Percentiles rank a stretch among this genome's conserved stretches.
These are phyloP conservation scores for Hydrotaea cyrtoneurina DNA, from an alignment of 2,888 invertebrate genomes.

Conservation along the genomic window DNA sequence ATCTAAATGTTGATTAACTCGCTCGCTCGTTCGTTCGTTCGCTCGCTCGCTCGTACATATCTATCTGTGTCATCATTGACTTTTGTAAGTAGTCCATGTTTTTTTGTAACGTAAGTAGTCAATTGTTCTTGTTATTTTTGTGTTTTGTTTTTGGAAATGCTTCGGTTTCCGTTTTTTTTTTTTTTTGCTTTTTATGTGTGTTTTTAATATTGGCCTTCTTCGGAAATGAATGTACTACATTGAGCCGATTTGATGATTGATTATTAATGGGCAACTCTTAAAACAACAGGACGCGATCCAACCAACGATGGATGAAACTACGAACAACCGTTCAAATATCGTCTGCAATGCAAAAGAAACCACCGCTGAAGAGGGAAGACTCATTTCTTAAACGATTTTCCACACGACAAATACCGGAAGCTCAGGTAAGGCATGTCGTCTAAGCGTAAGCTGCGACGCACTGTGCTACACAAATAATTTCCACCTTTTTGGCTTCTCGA, in stretches of 20 bases:
- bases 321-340: slow-evolving; percentile 96
- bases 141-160: background rate
- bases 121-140: slow-evolving; percentile 9
- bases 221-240: slow-evolving; percentile 1
- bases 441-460: no score
- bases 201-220: slow-evolving; percentile 11
- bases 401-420: slow-evolving; percentile 93
- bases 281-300: slow-evolving; percentile 90
- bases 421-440: slow-evolving; percentile 84
- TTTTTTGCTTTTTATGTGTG: slow-evolving; percentile 12
- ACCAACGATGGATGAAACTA: slow-evolving; percentile 97
- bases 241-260: slow-evolving; percentile 16
- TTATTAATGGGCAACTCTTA: slow-evolving; percentile 58
- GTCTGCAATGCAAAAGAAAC: slow-evolving; percentile 94
- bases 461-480: no score
- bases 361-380: slow-evolving; percentile 93
- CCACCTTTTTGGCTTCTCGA: no score
- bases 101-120: slow-evolving; percentile 37
- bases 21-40: slow-evolving; percentile 30
- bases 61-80: slow-evolving; percentile 42
- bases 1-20: slow-evolving; percentile 34
- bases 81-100: slow-evolving; percentile 57
- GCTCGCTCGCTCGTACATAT: slow-evolving; percentile 13
- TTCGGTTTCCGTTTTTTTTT: background rate
- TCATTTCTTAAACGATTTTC: slow-evolving; percentile 97